Percentiles rank a stretch among this genome's conserved stretches.
Evolutionary conservation across 1,140 invertebrate species (phyloP).

Genomic region (Pogonus chalceus): DNA sequence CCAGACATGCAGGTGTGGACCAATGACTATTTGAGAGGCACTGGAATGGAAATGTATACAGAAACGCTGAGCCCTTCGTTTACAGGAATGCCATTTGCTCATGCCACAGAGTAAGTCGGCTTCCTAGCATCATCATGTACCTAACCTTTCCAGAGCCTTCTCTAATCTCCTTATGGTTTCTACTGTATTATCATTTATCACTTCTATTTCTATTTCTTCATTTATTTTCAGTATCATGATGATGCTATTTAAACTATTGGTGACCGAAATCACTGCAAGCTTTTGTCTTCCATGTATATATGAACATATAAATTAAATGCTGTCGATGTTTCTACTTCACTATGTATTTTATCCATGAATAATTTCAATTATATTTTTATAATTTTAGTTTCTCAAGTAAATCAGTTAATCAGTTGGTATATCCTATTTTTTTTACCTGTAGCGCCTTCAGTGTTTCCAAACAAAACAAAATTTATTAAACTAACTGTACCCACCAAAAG

Average conservation of each 20-base stretch:
- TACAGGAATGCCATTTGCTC: constrained; percentile 94
- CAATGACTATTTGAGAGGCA: constrained; percentile 96
- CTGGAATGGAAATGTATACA: constrained; percentile 99
- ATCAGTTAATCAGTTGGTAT: too few relatives aligned
- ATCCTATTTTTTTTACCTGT: neutral
- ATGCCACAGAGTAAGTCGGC: constrained; percentile 93
- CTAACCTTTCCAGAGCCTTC: neutral
- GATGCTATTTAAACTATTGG: neutral
- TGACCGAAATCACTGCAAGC: neutral
- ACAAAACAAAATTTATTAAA: too few relatives aligned
- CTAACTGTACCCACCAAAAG: too few relatives aligned
- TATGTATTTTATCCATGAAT: neutral
- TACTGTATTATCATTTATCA: neutral
- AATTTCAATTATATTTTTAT: neutral
- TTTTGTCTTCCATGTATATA: neutral
- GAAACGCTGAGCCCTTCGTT: constrained; percentile 93
- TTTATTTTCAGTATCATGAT: neutral
- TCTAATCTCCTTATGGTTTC: too few relatives aligned
- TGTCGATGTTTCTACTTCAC: neutral
- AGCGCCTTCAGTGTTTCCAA: constrained; percentile 5
- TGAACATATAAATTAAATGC: neutral
- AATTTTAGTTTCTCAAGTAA: neutral
- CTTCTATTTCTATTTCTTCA: neutral
- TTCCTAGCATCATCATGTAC: constrained; percentile 8
- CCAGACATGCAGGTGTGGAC: constrained; percentile 93